Conservation (phyloP, 1,140 invertebrate species). For the Euwallacea fornicatus region DNA sequence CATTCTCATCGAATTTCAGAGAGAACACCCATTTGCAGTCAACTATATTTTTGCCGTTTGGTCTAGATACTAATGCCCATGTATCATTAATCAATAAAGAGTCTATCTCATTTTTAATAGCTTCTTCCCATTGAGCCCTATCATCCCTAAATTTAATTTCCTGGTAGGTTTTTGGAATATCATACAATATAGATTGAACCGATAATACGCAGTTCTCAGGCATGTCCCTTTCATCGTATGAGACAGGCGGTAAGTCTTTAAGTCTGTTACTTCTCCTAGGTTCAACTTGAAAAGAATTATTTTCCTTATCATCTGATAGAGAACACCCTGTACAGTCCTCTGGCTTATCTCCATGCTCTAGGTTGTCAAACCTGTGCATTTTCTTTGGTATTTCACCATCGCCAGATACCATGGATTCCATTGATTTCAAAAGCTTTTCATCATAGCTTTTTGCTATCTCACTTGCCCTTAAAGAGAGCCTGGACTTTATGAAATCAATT, state of each 20-base stretch:
- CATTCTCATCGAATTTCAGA: constrained; percentile 48
- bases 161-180: constrained; percentile 8
- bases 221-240: background rate
- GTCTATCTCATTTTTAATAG: constrained; percentile 51
- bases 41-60: constrained; percentile 52
- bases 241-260: constrained; percentile 9
- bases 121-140: constrained; percentile 48
- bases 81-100: constrained; percentile 51
- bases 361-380: too few species aligned
- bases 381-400: too few species aligned
- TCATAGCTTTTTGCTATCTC: too few species aligned
- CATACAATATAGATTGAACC: background rate
- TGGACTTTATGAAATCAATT: constrained; percentile 47
- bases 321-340: too few species aligned
- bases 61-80: constrained; percentile 51
- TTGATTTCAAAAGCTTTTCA: too few species aligned
- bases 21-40: constrained; percentile 51
- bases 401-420: too few species aligned
- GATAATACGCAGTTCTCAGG: background rate
- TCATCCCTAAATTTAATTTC: constrained; percentile 48
- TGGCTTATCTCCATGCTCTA: too few species aligned
- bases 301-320: too few species aligned
- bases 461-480: constrained; percentile 17
- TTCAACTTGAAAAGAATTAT: background rate
- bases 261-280: constrained; percentile 25